Percentiles rank a stretch among this genome's conserved stretches.
Conservation (phyloP, 2,888 invertebrate genomes). For the Netelia melanura region DNA sequence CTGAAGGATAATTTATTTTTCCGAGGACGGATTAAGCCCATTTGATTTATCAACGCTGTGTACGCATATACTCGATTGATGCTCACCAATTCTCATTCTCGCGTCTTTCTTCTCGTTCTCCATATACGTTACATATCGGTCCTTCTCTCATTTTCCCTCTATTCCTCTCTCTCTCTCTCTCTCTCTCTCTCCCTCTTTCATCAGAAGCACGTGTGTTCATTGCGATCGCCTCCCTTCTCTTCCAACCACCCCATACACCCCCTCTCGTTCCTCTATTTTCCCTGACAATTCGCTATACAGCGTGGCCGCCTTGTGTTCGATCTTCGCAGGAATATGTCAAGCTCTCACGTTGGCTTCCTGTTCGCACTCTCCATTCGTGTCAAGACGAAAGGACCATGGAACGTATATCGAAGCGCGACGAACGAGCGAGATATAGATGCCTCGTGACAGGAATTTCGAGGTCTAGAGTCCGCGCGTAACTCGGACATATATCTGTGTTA, state of each 20-base stretch:
- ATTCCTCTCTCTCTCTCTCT: neutral
- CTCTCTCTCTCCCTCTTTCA: conserved; percentile 4
- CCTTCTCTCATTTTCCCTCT: conserved; percentile 27
- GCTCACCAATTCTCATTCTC: conserved; percentile 69
- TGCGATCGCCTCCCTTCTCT: conserved; percentile 18
- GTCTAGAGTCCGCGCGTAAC: conserved; percentile 30
- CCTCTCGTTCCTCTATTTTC: conserved; percentile 63
- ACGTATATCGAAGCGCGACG: conserved; percentile 12
- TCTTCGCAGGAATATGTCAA: conserved; percentile 44
- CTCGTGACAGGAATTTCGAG: conserved; percentile 52
- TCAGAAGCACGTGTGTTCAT: neutral
- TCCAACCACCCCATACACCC: conserved; percentile 35
- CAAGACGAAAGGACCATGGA: conserved; percentile 39
- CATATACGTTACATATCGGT: conserved; percentile 12
- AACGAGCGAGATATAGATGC: conserved; percentile 22
- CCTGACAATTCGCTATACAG: conserved; percentile 38
- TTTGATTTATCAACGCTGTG: conserved; percentile 77
- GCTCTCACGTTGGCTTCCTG: conserved; percentile 22
- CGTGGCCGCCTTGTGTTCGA: conserved; percentile 7
- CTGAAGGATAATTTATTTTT: conserved; percentile 77
- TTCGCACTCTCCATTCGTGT: conserved; percentile 56
- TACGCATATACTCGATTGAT: conserved; percentile 73
- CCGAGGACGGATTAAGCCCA: conserved; percentile 76
- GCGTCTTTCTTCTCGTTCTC: conserved; percentile 45
- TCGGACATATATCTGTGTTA: conserved; percentile 36